phyloP scores from a whole-genome alignment of 2,797 vertebrate genomes.

The Sebastes itinus region DNA sequence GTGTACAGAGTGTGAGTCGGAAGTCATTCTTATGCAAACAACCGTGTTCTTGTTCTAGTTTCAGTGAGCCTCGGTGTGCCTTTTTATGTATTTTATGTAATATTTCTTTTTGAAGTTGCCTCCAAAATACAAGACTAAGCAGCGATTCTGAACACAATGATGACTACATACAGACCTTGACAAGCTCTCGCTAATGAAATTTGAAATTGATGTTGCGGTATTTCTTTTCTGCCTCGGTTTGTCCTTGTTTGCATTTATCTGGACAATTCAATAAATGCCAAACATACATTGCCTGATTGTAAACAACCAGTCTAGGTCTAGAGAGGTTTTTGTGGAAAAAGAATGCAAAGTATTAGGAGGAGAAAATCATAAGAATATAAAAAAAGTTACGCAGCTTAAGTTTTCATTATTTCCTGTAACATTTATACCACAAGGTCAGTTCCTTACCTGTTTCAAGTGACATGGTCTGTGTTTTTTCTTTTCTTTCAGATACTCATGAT shows the following conservation, averaged over 20 bases:
- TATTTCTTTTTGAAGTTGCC: background rate
- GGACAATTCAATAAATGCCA: background rate
- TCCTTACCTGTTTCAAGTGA: background rate
- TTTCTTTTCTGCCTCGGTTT: background rate
- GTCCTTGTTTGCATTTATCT: background rate
- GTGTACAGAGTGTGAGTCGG: background rate
- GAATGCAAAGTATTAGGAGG: background rate
- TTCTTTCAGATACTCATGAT: constrained; percentile 91
- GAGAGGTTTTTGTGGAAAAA: background rate
- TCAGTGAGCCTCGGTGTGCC: background rate
- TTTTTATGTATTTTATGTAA: background rate
- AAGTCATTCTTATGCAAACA: background rate
- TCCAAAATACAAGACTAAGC: background rate
- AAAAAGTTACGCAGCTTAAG: background rate
- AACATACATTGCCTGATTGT: background rate
- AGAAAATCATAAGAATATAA: background rate
- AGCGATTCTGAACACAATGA: background rate
- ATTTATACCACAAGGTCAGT: background rate
- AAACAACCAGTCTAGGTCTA: background rate
- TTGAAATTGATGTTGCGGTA: background rate
- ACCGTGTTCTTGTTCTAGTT: background rate
- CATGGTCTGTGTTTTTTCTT: background rate
- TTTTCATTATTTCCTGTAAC: background rate
- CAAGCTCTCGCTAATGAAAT: background rate
- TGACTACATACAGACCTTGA: background rate